These are phyloP conservation scores for Tenthredo livida DNA, from an alignment of 2,888 invertebrate genomes.

Conservation along the genomic window DNA sequence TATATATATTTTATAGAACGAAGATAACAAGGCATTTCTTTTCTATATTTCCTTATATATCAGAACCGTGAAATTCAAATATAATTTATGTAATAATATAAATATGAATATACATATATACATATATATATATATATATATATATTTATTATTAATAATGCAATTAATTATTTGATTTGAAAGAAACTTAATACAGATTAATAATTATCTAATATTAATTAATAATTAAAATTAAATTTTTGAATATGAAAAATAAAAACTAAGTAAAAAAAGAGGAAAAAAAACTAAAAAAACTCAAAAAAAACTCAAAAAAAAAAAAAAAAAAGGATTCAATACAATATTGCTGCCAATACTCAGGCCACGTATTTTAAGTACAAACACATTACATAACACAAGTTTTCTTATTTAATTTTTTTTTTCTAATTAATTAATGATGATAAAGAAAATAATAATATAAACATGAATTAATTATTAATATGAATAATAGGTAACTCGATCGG, in stretches of 20 bases:
- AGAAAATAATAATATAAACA: not conserved
- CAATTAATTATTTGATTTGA: constrained; percentile 19
- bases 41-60: not conserved
- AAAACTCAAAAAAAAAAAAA: not conserved
- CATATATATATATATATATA: constrained; percentile 20
- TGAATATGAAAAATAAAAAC: not conserved
- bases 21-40: not conserved
- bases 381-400: constrained; percentile 37
- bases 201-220: not conserved
- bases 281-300: not conserved
- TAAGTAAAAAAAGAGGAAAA: not conserved
- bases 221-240: not conserved
- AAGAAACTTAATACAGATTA: not conserved
- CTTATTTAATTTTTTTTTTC: not conserved
- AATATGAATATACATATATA: constrained; percentile 10
- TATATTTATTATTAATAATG: constrained; percentile 44
- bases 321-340: constrained; percentile 50
- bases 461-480: not conserved
- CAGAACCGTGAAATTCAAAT: not conserved
- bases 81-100: not conserved
- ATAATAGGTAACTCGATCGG: constrained; percentile 11
- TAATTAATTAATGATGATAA: not conserved
- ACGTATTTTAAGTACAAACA: constrained; percentile 75
- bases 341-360: constrained; percentile 74
- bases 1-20: constrained; percentile 30